phyloP scores from a whole-genome alignment of 2,888 invertebrate species.

The Argyresthia albistria region DNA sequence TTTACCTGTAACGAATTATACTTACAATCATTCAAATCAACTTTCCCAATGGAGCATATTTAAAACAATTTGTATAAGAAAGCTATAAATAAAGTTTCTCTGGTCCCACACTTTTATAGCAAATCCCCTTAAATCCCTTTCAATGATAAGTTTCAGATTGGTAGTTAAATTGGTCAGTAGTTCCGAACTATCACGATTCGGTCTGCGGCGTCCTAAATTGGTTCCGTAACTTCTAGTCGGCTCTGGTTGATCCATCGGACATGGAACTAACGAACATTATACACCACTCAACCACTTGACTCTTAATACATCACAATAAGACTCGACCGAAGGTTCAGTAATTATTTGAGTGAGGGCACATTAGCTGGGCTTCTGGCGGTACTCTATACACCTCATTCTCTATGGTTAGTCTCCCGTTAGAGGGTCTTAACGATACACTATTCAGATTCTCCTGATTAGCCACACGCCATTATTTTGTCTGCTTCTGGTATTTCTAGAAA shows the following conservation, averaged over 20 bases:
- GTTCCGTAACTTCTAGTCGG: slow-evolving; percentile 24
- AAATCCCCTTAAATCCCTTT: too few relatives aligned
- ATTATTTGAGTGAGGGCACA: slow-evolving; percentile 18
- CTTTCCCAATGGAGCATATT: too few relatives aligned
- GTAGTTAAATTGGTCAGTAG: background rate
- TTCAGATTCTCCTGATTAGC: slow-evolving; percentile 20
- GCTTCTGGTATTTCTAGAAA: background rate
- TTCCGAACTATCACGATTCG: slow-evolving; percentile 1
- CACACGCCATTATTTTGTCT: slow-evolving; percentile 37
- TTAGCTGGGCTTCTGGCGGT: slow-evolving; percentile 35
- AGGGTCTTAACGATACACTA: background rate
- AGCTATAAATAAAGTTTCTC: too few relatives aligned
- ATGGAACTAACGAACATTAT: slow-evolving; percentile 47
- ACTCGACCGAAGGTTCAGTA: too few relatives aligned
- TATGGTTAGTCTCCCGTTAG: slow-evolving; percentile 39
- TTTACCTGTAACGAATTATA: too few relatives aligned
- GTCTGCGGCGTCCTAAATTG: slow-evolving; percentile 21
- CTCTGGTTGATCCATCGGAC: slow-evolving; percentile 48
- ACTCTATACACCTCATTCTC: slow-evolving; percentile 40
- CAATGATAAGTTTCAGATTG: too few relatives aligned
- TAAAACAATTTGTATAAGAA: too few relatives aligned
- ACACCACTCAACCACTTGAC: slow-evolving; percentile 12
- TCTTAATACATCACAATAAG: too few relatives aligned
- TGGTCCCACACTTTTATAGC: too few relatives aligned
- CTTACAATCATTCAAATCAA: too few relatives aligned